Conservation (phyloP, 2,888 invertebrate species). For the Torymus tubicola region DNA sequence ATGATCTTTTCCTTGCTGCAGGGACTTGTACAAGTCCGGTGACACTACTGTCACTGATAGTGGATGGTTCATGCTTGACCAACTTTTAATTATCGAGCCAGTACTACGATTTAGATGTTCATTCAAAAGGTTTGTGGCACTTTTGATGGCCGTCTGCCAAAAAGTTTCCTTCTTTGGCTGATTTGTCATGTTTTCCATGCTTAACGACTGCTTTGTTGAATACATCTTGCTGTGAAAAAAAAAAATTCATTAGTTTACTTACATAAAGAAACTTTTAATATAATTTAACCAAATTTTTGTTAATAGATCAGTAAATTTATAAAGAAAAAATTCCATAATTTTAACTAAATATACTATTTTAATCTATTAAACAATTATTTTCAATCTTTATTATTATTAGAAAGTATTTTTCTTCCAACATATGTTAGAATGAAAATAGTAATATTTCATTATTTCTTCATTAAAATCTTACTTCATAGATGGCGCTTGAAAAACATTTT, state of each 20-base stretch:
- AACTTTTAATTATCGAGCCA: conserved; percentile 58
- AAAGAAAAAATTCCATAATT: too few species aligned
- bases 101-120: conserved; percentile 63
- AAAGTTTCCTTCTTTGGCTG: conserved; percentile 63
- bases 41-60: conserved; percentile 68
- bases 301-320: too few species aligned
- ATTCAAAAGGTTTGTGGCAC: conserved; percentile 60
- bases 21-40: conserved; percentile 64
- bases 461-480: too few species aligned
- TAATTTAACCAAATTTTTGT: too few species aligned
- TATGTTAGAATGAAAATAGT: too few species aligned
- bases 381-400: too few species aligned
- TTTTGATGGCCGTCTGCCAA: conserved; percentile 62
- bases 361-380: too few species aligned
- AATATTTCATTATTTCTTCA: too few species aligned
- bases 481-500: too few species aligned
- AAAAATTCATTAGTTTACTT: background rate
- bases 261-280: too few species aligned
- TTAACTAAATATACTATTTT: too few species aligned
- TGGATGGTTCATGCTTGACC: conserved; percentile 62
- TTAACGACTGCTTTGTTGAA: conserved; percentile 56
- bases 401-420: too few species aligned
- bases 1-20: conserved; percentile 60
- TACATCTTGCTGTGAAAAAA: conserved; percentile 49
- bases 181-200: conserved; percentile 26